Conservation (phyloP, 2,797 vertebrate genomes). For the Myripristis jacobus region DNA sequence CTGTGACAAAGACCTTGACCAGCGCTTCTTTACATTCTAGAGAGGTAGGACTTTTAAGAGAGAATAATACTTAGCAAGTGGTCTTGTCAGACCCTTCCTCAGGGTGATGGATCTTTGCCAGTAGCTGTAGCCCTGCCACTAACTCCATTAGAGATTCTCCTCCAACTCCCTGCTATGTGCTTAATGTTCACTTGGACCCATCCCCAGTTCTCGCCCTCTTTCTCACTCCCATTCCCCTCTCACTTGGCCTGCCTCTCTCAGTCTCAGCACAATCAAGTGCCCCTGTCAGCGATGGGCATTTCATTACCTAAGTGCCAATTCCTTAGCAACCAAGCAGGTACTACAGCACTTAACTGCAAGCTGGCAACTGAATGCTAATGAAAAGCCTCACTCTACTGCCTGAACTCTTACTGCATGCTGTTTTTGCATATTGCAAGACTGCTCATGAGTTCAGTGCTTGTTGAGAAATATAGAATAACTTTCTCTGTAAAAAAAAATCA, state of each 20-base stretch:
- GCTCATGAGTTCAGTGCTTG: slow-evolving; percentile 4
- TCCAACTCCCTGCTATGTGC: slow-evolving; percentile 54
- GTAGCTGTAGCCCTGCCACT: slow-evolving; percentile 39
- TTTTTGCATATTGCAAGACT: slow-evolving; percentile 6
- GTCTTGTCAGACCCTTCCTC: slow-evolving; percentile 40
- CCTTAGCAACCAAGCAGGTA: slow-evolving; percentile 76
- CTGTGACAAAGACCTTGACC: slow-evolving; percentile 18
- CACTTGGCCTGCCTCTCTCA: slow-evolving; percentile 67
- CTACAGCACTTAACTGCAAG: slow-evolving; percentile 57
- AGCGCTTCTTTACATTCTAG: slow-evolving; percentile 11
- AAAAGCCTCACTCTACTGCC: slow-evolving; percentile 13
- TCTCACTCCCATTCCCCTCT: slow-evolving; percentile 65
- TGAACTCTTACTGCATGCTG: slow-evolving; percentile 1
- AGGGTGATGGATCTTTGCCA: slow-evolving; percentile 58
- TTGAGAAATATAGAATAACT: slow-evolving; percentile 34
- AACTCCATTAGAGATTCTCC: slow-evolving; percentile 36
- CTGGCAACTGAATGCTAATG: slow-evolving; percentile 66
- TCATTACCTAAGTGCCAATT: slow-evolving; percentile 82
- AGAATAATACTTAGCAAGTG: slow-evolving; percentile 24
- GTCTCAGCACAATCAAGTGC: slow-evolving; percentile 77
- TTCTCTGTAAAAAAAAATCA: slow-evolving; percentile 49
- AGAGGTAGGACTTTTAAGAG: slow-evolving; percentile 18
- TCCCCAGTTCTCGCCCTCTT: slow-evolving; percentile 50
- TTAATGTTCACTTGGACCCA: slow-evolving; percentile 61
- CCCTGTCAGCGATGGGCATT: slow-evolving; percentile 75